A percentile compares a stretch with the other conserved stretches of the same genome.
Evolutionary conservation across 1,140 invertebrate genomes (phyloP).

Genomic region (Lepidotrigona ventralis): DNA sequence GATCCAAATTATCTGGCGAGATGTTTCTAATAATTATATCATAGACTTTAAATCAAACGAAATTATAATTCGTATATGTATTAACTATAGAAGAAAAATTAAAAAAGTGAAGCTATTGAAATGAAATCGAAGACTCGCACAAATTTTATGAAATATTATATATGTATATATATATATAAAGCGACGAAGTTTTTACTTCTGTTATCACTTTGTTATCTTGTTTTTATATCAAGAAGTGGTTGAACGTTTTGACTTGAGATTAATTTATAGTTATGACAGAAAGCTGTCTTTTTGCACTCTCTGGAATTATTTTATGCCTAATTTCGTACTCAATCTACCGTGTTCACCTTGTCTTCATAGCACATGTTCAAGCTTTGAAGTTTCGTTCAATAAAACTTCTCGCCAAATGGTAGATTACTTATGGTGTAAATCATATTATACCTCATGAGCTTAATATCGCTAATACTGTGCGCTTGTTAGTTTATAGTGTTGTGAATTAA

Average conservation of each 20-base stretch:
- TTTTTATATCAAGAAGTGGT: neutral
- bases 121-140: constrained; percentile 6
- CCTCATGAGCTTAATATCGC: constrained; percentile 64
- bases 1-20: constrained; percentile 24
- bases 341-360: neutral
- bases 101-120: neutral
- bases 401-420: constrained; percentile 50
- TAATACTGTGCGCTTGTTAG: constrained; percentile 64
- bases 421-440: constrained; percentile 54
- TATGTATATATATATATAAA: neutral
- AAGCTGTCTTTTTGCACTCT: neutral
- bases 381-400: constrained; percentile 20
- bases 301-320: neutral
- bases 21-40: constrained; percentile 7
- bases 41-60: constrained; percentile 5
- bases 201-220: neutral
- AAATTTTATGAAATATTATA: constrained; percentile 22
- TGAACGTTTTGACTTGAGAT: too few species aligned
- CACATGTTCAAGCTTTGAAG: neutral
- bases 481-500: constrained; percentile 50
- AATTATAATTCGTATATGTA: neutral
- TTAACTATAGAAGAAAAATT: neutral
- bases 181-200: neutral
- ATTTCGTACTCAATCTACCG: neutral
- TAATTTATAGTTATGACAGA: neutral